A percentile compares a stretch with the other conserved stretches of the same genome.
Evolutionary conservation across 2,113 vertebrate species (phyloP).

Genomic region (Nothobranchius furzeri): DNA sequence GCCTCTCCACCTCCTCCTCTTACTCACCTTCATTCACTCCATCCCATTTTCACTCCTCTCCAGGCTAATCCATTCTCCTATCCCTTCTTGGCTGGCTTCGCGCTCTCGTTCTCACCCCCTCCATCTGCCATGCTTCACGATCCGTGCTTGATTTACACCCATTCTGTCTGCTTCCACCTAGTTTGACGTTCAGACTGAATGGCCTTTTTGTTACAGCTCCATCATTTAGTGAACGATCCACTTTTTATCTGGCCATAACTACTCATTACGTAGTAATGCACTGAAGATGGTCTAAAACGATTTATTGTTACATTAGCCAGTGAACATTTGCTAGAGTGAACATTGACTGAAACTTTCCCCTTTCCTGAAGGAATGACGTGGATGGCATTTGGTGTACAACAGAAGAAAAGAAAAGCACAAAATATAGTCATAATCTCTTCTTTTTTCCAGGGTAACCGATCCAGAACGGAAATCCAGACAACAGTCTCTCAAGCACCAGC

Average conservation of each 20-base stretch:
- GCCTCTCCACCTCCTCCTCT: slow-evolving; percentile 13
- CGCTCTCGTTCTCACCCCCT: slow-evolving; percentile 7
- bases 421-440: too few relatives aligned
- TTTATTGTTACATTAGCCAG: neutral
- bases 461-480: too few relatives aligned
- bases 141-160: neutral
- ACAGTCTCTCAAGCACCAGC: too few relatives aligned
- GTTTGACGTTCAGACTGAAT: slow-evolving; percentile 3
- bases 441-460: too few relatives aligned
- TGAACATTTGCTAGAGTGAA: neutral
- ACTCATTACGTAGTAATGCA: neutral
- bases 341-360: too few relatives aligned
- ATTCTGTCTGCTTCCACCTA: neutral
- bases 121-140: slow-evolving; percentile 9
- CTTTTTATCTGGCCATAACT: neutral
- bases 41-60: slow-evolving; percentile 32
- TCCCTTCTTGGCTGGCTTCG: slow-evolving; percentile 29
- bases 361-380: neutral
- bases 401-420: neutral
- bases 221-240: slow-evolving; percentile 5
- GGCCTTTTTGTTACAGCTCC: neutral
- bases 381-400: neutral
- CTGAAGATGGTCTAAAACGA: neutral
- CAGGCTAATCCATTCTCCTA: slow-evolving; percentile 4
- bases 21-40: slow-evolving; percentile 28